Percentiles rank a stretch among this genome's conserved stretches.
These are phyloP conservation scores for Paramormyrops hopkinsi DNA, from an alignment of 2,797 vertebrate genomes.

Conservation along the genomic window DNA sequence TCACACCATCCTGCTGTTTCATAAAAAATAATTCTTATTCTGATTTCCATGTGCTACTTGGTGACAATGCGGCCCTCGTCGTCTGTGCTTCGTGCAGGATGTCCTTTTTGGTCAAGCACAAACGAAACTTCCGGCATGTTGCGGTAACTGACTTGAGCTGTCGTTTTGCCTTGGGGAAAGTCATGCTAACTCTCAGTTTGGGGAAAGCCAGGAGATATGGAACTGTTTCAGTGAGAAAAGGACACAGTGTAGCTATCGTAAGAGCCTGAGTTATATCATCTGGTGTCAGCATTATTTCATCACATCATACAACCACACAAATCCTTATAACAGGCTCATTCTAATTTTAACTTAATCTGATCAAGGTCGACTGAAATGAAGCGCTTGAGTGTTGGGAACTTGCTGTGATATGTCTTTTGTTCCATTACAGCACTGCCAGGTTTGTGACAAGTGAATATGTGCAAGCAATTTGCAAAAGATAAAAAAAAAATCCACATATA, in stretches of 20 bases:
- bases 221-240: neutral
- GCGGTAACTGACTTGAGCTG: neutral
- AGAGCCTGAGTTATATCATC: neutral
- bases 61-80: neutral
- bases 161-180: neutral
- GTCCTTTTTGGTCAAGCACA: neutral
- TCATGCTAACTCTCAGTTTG: neutral
- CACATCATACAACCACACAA: neutral
- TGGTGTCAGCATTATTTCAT: neutral
- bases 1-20: constrained; percentile 13
- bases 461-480: neutral
- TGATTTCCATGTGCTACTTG: neutral
- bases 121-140: neutral
- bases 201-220: neutral
- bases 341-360: neutral
- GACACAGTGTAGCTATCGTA: neutral
- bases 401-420: neutral
- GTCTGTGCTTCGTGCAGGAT: neutral
- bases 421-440: neutral
- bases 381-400: neutral
- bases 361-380: neutral
- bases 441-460: neutral
- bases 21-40: neutral
- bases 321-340: neutral
- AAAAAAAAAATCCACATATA: neutral